These are phyloP conservation scores for Eupithecia dodoneata DNA, from an alignment of 2,888 invertebrate genomes.

Conservation along the genomic window DNA sequence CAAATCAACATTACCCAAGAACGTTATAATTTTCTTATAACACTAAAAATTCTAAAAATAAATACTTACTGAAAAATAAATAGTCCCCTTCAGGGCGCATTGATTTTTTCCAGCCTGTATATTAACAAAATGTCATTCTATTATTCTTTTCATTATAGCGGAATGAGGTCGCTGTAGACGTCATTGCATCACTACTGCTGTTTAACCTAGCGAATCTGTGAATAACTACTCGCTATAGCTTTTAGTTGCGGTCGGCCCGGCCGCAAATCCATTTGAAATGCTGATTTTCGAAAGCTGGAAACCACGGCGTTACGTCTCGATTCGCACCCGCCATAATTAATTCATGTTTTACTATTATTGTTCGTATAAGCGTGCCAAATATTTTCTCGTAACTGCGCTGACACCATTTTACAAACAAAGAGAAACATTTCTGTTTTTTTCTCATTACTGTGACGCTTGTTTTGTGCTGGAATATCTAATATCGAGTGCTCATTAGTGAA, in stretches of 20 bases:
- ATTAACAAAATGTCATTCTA: not conserved
- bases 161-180: constrained; percentile 5
- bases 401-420: constrained; percentile 29
- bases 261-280: constrained; percentile 54
- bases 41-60: too few species aligned
- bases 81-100: too few species aligned
- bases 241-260: constrained; percentile 49
- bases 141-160: not conserved
- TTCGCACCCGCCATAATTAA: constrained; percentile 46
- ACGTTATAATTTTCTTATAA: too few species aligned
- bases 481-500: constrained; percentile 22
- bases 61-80: too few species aligned
- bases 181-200: constrained; percentile 15
- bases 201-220: constrained; percentile 40
- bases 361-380: constrained; percentile 45
- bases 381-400: constrained; percentile 27
- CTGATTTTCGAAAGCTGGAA: constrained; percentile 47
- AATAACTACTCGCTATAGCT: constrained; percentile 46
- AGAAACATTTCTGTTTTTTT: constrained; percentile 15
- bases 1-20: too few species aligned
- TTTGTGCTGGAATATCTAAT: constrained; percentile 26
- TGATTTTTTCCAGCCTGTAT: too few species aligned
- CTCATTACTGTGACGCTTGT: constrained; percentile 12
- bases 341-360: constrained; percentile 44
- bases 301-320: constrained; percentile 42